Evolutionary conservation across 23 tunicate species (phyloP), one percentile per base, ranked within the genome.

Genomic region (Oikopleura dioica): DNA sequence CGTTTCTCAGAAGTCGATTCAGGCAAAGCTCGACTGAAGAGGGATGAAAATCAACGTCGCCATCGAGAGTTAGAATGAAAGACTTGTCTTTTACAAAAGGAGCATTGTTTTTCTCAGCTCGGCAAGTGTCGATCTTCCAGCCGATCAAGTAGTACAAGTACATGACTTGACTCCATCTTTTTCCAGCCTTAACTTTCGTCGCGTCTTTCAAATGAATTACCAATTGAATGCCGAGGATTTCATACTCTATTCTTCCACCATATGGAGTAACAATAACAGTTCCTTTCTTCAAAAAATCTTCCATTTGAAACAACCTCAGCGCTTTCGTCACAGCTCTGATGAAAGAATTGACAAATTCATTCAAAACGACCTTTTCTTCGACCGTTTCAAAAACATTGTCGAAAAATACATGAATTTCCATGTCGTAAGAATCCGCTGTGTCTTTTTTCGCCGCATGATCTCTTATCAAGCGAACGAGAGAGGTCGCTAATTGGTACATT

Each of bases 21-120:
- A 94, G 76, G 32, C 86, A 37, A 31, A 79, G 76, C 37, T 83
- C 83, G 51, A 86, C 88, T 37, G 99, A 84, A 29, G 78, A 69
- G 0, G 99, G 99, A 69, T 94, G 89, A 69, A 94, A 94, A 79
- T 94, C 99, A n/a, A 94, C 95, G 76, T 94, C 99, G 37, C 99
- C 99, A 75, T 94, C 99, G 5, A 94, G 84, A 50, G 99, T 95
- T 79, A 94, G 50, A 0, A 94, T 38, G 72, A 83, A 94, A 0
- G 72, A 12, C 4, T 63, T 63, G 16, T 94, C 99, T 37, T 77
- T 82, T 76, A 82, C 85, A 38, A 72, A 78, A 0, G 78, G 59
- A 72, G 82, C 85, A 77, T 85, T 82, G 35, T 87, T 80, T 44
- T 44, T 9, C 69, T 80, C 84, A 21, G 21, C 55, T 44, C 21